Percentiles rank a stretch among this genome's conserved stretches.
Conservation (phyloP, 1,140 invertebrate genomes). For the Arion vulgaris region DNA sequence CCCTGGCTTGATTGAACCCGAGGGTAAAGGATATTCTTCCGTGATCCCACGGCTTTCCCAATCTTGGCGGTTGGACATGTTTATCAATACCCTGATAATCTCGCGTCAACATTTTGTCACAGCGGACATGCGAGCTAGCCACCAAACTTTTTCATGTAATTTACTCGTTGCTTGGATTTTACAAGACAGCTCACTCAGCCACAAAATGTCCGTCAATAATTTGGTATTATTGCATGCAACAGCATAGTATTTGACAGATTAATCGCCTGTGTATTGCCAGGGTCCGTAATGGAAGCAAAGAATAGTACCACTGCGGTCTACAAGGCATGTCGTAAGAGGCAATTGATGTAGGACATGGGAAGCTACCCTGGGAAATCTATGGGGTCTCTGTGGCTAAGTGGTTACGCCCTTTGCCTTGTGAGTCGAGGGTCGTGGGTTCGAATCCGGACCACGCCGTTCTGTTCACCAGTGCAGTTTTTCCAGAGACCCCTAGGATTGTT, state of each 20-base stretch:
- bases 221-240: neutral
- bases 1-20: slow-evolving; percentile 14
- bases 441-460: too few species aligned
- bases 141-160: neutral
- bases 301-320: too few species aligned
- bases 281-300: too few species aligned
- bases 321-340: too few species aligned
- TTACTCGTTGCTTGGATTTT: neutral
- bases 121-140: neutral
- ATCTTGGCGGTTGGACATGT: slow-evolving; percentile 1
- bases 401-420: too few species aligned
- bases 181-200: neutral
- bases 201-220: neutral
- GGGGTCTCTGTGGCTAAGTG: too few species aligned
- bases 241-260: neutral
- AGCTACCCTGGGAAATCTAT: too few species aligned
- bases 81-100: slow-evolving; percentile 17
- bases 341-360: too few species aligned
- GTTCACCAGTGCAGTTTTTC: too few species aligned
- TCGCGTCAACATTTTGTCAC: neutral
- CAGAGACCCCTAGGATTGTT: too few species aligned
- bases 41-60: neutral
- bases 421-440: too few species aligned
- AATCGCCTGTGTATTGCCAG: too few species aligned
- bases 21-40: neutral